Evolutionary conservation across 2,797 vertebrate species (phyloP), one percentile per base, ranked within the genome.

Genomic region (Poliocrania exsul): DNA sequence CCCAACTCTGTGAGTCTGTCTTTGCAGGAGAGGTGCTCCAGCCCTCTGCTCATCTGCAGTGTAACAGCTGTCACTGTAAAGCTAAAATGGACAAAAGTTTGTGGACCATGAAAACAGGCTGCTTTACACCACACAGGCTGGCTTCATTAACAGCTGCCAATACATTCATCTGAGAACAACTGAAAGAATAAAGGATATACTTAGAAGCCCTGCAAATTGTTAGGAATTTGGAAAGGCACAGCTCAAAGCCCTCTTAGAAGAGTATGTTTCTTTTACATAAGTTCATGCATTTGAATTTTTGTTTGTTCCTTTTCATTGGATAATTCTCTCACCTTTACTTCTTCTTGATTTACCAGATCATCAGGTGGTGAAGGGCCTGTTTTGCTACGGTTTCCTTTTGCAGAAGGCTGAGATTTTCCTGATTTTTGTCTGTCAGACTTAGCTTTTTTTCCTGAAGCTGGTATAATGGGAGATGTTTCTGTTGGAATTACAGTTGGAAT

Each of bases 311-410:
- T 28, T 86, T 47, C 19, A 66, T 3, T 44, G n/a, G 38, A 47
- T 75, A 62, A 50, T 21, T 65, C 23, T 38, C 66, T 88, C 40
- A 98, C 98, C 97, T 97, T 97, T 95, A 80, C 95, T 81, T 97
- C 97, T 70, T 98, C 97, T 80, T 95, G 95, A 54, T 96, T 96
- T 37, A 77, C 58, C 10, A 25, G 29, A 5, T 97, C 96, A 29
- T 97, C 97, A 44, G 50, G 15, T 57, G 78, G 24, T 62, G 44
- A 23, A 67, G 40, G 29, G 9, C 16, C 28, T 74, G 8, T 51
- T 81, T 88, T 95, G 20, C 38, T 53, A 46, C 5, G 64, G 38
- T 20, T 92, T 84, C 66, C n/a, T 91, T 95, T 96, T 44, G 88
- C 6, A 70, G 93, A 72, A 18, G 62, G 54, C 46, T 58, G 40